Base-by-base conservation (phyloP, 2,113 vertebrate species). In the Choloepus hoffmanni region DNA sequence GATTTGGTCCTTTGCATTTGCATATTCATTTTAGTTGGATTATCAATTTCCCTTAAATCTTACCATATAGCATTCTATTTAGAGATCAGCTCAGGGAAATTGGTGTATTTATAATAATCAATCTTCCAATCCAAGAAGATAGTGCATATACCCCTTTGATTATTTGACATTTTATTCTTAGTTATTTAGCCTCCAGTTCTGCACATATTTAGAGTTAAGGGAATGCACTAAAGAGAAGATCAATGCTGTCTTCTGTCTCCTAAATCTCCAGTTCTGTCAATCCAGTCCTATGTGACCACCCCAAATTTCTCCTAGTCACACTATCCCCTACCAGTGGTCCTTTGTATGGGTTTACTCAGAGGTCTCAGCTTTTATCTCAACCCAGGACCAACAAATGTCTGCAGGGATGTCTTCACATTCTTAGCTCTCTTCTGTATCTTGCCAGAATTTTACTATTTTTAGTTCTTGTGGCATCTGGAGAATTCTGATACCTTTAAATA, bases 261-360 rank as follows among this genome's bases (percentile, higher is more conserved):
- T 50, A 33, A 90, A 90, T 63, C 5, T 3, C 48, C 4, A 58
- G 11, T 62, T 85, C 40, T 40, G n/a, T 30, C 45, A 81, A 2
- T n/a, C 11, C 48, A 68, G 3, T 43, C 1, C 30, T 14, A 21
- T 36, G 9, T n/a, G 15, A 78, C 3, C 7, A 28, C 19, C 30
- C 23, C 3, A 84, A 92, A 24, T 36, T 21, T 67, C 67, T 89
- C 7, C 4, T 14, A 30, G 30, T 73, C 33, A 70, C 1, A 85
- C 36, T 81, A 1, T 60, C 7, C 43, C 1, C 45, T 76, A 72
- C 40, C 1, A 55, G 3, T 68, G 48, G 10, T 13, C 12, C 19
- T 45, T 0, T 1, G 2, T n/a, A 3, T 30, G 43, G 16, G 7
- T 7, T 36, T 55, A 21, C 21, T 72, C 5, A 3, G 21, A 0